A percentile compares a stretch with the other conserved stretches of the same genome.
Evolutionary conservation across 2,797 vertebrate genomes (phyloP).

Genomic region (Lagocephalus sceleratus): DNA sequence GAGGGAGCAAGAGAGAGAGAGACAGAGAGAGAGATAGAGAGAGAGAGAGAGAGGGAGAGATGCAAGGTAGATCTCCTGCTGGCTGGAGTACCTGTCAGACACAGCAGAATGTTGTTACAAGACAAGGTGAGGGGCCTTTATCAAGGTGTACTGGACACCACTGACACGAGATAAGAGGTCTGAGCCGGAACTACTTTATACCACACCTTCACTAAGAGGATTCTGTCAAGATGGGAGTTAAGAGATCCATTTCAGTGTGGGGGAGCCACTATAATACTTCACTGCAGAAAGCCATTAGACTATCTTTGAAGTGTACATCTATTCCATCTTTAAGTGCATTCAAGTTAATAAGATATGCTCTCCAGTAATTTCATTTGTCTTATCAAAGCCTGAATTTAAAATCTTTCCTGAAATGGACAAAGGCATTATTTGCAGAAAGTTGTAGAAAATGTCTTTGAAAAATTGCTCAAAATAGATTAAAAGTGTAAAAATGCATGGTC

Average conservation of each 20-base stretch:
- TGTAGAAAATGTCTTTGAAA: too few species aligned
- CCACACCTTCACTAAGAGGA: conserved; percentile 71
- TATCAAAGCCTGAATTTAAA: conserved; percentile 54
- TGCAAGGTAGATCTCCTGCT: conserved; percentile 41
- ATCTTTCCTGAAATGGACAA: conserved; percentile 57
- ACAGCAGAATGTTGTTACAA: conserved; percentile 61
- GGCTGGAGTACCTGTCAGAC: conserved; percentile 61
- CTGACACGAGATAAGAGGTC: conserved; percentile 67
- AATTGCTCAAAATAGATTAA: too few species aligned
- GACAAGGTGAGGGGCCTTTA: conserved; percentile 54
- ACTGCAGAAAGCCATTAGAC: conserved; percentile 63
- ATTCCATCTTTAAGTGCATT: conserved; percentile 70
- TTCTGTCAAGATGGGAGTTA: conserved; percentile 60
- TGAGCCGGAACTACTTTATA: conserved; percentile 62
- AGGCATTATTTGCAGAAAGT: conserved; percentile 9
- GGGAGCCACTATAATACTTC: conserved; percentile 51
- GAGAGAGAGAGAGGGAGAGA: conserved; percentile 12
- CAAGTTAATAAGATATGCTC: conserved; percentile 62
- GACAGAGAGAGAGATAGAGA: neutral
- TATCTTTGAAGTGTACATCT: conserved; percentile 50
- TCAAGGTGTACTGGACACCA: conserved; percentile 69
- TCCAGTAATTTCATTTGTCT: conserved; percentile 63
- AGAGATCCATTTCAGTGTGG: conserved; percentile 67
- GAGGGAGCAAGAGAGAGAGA: neutral
- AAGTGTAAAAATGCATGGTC: too few species aligned